Evolutionary conservation across 2,113 vertebrate genomes (phyloP).

Genomic region (Phainopepla nitens): DNA sequence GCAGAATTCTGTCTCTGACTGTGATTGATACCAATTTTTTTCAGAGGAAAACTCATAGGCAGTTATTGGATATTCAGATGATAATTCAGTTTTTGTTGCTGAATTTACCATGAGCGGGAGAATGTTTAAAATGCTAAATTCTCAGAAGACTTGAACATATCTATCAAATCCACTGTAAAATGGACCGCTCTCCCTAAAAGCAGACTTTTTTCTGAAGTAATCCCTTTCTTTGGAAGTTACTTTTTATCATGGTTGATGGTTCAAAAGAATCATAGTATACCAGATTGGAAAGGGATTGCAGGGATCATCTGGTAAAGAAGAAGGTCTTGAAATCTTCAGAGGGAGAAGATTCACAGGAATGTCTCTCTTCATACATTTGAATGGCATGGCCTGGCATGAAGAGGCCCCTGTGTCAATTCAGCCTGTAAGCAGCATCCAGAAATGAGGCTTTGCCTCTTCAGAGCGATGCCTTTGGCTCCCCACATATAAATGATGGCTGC

Average conservation of each 20-base stretch:
- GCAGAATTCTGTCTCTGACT: not conserved
- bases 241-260: not conserved
- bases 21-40: not conserved
- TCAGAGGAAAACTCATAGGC: not conserved
- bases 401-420: not conserved
- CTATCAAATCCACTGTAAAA: not conserved
- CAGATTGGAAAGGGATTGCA: not conserved
- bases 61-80: not conserved
- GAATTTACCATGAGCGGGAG: not conserved
- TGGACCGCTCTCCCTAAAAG: not conserved
- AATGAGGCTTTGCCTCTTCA: not conserved
- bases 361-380: not conserved
- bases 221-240: not conserved
- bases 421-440: not conserved
- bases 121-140: not conserved
- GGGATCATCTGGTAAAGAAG: not conserved
- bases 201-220: not conserved
- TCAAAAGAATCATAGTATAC: not conserved
- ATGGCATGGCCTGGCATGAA: not conserved
- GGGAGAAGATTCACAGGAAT: not conserved
- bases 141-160: not conserved
- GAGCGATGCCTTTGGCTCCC: not conserved
- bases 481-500: rapidly evolving
- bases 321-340: not conserved
- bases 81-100: not conserved